Base-by-base conservation (phyloP, 2,888 invertebrate genomes). In the Eupithecia tripunctaria region DNA sequence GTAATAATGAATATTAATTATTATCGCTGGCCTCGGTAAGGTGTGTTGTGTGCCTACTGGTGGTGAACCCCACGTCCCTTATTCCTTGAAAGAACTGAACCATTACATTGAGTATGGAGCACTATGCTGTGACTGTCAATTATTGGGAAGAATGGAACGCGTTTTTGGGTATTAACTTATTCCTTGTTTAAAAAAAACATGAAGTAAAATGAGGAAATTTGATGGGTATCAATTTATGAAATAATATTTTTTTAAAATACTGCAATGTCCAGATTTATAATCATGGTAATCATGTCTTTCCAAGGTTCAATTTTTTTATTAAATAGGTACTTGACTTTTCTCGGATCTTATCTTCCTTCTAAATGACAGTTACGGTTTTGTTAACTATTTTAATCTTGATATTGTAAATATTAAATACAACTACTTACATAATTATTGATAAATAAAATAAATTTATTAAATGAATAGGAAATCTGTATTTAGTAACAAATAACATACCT, bases 361-460 rank as follows among this genome's bases (percentile, higher is more conserved):
- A 90, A 87, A 79, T 91, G 92, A 89, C 91, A 92, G 93, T 86
- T 88, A 87, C 87, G 84, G 86, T 85, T 84, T 79, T 90, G 86
- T 90, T 87, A 78, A 74, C 76, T 85, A 88, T 87, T 85, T 84
- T 85, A 88, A 87, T 87, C 87, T 86, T 86, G 85, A 85, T 81
- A 86, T 74, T 93, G 93, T 93, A 93, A 91, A 93, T 93, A 92
- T 89, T 89, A 90, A 91, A 93, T 63, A 90, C 88, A 84, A 91
- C 85, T 90, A 90, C 90, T 89, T 91, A 89, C 90, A 89, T 91
- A 89, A 89, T 71, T 72, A 76, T 71, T 73, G 90, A 91, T 91
- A 88, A 89, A 90, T 88, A 90, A 88, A 89, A 90, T 88, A 90
- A 91, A 91, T 88, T 62, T 72, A 74, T 27, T 89, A 91, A 92